These are phyloP conservation scores for Meleagris gallopavo DNA, from an alignment of 2,113 vertebrate genomes.

Conservation along the genomic window DNA sequence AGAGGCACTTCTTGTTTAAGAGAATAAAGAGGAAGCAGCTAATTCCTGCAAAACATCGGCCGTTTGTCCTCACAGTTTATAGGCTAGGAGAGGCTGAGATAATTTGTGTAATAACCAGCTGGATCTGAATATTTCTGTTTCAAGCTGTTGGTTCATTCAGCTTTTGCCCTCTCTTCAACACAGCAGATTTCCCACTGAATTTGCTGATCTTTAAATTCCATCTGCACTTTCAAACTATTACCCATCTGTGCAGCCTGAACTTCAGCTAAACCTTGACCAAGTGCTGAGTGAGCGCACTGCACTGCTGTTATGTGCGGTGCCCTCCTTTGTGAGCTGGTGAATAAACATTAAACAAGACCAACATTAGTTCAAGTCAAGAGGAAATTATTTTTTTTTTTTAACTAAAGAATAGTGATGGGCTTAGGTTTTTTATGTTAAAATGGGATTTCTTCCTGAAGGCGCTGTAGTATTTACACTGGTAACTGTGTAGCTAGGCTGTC, in stretches of 20 bases:
- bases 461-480: background rate
- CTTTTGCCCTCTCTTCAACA: constrained; percentile 49
- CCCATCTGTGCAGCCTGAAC: constrained; percentile 71
- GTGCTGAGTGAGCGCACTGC: background rate
- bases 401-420: background rate
- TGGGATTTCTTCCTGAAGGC: background rate
- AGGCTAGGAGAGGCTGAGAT: constrained; percentile 18
- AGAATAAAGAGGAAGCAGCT: background rate
- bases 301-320: background rate
- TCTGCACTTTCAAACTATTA: constrained; percentile 71
- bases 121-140: constrained; percentile 63
- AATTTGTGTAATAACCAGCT: constrained; percentile 58
- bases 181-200: constrained; percentile 61
- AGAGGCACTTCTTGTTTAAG: background rate
- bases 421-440: background rate
- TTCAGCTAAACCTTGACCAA: constrained; percentile 68
- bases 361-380: background rate
- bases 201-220: constrained; percentile 70
- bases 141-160: background rate
- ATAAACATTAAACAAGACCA: constrained; percentile 7
- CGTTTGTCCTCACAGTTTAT: constrained; percentile 40
- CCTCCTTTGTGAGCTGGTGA: background rate
- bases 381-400: background rate
- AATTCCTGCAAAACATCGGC: constrained; percentile 31
- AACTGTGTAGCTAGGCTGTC: background rate